These are phyloP conservation scores for Esox lucius DNA, from an alignment of 2,797 vertebrate species.

Conservation along the genomic window DNA sequence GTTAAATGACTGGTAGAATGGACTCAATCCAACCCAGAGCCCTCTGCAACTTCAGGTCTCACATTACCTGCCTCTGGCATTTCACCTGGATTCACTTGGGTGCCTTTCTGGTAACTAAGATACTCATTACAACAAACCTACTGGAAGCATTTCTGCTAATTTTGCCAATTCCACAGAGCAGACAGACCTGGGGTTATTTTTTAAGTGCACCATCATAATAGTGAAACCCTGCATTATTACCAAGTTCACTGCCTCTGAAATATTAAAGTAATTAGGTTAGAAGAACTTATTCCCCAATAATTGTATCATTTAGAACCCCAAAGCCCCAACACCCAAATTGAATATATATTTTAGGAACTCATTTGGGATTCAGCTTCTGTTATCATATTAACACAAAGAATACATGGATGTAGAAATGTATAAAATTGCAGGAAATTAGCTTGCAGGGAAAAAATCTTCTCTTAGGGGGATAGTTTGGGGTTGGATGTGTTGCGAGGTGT, in stretches of 20 bases:
- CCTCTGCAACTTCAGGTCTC: constrained; percentile 47
- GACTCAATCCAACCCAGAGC: constrained; percentile 31
- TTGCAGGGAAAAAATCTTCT: too few relatives aligned
- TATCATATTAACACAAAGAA: too few relatives aligned
- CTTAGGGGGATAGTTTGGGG: too few relatives aligned
- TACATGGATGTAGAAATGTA: too few relatives aligned
- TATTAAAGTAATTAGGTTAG: too few relatives aligned
- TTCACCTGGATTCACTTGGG: constrained; percentile 57
- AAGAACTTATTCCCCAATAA: too few relatives aligned
- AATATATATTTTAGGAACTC: too few relatives aligned
- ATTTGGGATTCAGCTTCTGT: too few relatives aligned
- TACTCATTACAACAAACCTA: constrained; percentile 44
- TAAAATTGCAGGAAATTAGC: too few relatives aligned
- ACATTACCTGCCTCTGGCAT: constrained; percentile 63
- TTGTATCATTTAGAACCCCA: too few relatives aligned
- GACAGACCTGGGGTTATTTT: not conserved
- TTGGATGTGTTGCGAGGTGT: too few relatives aligned
- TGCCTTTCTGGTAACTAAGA: constrained; percentile 58
- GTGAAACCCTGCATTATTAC: not conserved
- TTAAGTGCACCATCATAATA: not conserved
- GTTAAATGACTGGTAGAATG: constrained; percentile 19
- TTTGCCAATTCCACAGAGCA: not conserved
- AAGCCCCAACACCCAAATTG: too few relatives aligned
- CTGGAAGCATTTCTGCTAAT: constrained; percentile 9
- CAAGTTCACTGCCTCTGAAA: not conserved